phyloP scores from a whole-genome alignment of 2,888 invertebrate genomes.

The Calliphora vomitoria region DNA sequence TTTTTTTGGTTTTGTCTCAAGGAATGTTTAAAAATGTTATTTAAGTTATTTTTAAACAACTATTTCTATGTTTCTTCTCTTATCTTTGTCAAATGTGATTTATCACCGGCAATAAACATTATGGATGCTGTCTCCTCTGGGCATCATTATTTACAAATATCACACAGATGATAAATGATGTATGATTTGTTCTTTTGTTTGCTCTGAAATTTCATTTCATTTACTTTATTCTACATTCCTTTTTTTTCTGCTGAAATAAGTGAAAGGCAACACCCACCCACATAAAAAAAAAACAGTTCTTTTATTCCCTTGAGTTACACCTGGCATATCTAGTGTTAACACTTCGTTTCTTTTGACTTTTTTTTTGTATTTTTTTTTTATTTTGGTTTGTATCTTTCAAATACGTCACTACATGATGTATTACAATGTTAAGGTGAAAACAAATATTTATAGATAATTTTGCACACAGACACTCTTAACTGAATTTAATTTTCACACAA shows the following conservation, averaged over 20 bases:
- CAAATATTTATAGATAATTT: constrained; percentile 34
- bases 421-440: constrained; percentile 54
- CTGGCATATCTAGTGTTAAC: constrained; percentile 28
- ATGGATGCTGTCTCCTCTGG: constrained; percentile 57
- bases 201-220: not conserved
- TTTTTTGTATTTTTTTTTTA: constrained; percentile 29
- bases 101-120: constrained; percentile 61
- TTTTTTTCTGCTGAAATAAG: not conserved
- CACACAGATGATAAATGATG: constrained; percentile 64
- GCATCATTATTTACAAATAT: constrained; percentile 70
- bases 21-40: too few species aligned
- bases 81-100: constrained; percentile 65
- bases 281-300: constrained; percentile 7
- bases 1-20: not conserved
- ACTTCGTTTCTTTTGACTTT: constrained; percentile 14
- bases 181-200: constrained; percentile 24
- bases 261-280: not conserved
- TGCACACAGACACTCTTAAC: not conserved
- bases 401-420: constrained; percentile 64
- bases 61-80: too few species aligned
- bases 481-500: constrained; percentile 14
- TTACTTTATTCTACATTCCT: constrained; percentile 2
- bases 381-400: constrained; percentile 19
- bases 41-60: too few species aligned
- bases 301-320: constrained; percentile 14